phyloP scores from a whole-genome alignment of 1,140 invertebrate genomes.

The Aphelinus atriplicis region DNA sequence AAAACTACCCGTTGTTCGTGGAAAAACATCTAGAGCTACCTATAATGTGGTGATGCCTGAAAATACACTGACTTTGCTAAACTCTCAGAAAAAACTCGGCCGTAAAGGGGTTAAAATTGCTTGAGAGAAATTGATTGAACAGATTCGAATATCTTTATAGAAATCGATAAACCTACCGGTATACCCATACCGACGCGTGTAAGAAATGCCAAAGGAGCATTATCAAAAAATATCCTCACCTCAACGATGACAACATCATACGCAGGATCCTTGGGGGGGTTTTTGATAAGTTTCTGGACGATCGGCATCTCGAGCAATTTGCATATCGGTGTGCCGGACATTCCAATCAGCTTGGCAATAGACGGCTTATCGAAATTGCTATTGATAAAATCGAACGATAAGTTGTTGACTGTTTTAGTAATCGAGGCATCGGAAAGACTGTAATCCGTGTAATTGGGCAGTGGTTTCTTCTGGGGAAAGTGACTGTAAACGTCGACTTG shows the following conservation, averaged over 20 bases:
- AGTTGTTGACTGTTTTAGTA: constrained; percentile 40
- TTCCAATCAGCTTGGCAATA: neutral
- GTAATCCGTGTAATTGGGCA: constrained; percentile 56
- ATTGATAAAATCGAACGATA: constrained; percentile 24
- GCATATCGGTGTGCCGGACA: constrained; percentile 33
- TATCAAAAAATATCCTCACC: constrained; percentile 29
- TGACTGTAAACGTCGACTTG: constrained; percentile 44
- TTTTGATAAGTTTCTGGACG: constrained; percentile 42
- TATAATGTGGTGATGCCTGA: neutral
- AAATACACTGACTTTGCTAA: no score
- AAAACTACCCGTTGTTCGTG: no score
- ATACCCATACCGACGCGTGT: no score
- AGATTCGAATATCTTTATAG: neutral
- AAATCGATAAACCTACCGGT: neutral
- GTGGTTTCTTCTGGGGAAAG: constrained; percentile 55
- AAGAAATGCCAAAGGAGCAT: neutral
- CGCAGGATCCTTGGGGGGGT: constrained; percentile 37
- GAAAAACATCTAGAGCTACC: no score
- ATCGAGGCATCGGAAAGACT: constrained; percentile 43
- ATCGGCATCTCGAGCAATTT: constrained; percentile 42
- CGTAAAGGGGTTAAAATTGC: no score
- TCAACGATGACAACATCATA: constrained; percentile 47
- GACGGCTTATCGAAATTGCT: neutral
- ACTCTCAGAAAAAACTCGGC: no score
- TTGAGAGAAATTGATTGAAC: no score